Conservation (phyloP, 1,140 invertebrate genomes). For the Cydia amplana region DNA sequence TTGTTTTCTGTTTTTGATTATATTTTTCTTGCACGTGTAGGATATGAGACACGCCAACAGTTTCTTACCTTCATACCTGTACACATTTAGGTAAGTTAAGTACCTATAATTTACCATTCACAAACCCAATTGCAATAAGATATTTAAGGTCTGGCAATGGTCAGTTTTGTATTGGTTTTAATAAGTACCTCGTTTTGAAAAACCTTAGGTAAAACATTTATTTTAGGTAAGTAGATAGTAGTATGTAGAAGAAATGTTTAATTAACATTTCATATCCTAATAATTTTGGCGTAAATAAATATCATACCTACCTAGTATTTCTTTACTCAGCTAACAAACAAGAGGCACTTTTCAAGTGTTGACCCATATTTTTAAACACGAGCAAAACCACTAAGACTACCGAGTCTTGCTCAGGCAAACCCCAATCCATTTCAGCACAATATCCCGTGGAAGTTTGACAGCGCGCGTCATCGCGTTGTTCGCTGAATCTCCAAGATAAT, state of each 20-base stretch:
- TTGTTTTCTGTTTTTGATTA: background rate
- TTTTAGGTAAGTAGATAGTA: background rate
- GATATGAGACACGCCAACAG: background rate
- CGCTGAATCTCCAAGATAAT: slow-evolving; percentile 55
- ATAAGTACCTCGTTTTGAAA: no score
- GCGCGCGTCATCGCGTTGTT: slow-evolving; percentile 43
- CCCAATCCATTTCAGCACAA: slow-evolving; percentile 20
- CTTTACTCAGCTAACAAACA: background rate
- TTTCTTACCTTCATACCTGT: background rate
- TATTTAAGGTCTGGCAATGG: no score
- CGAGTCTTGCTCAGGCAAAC: background rate
- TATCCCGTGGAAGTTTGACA: slow-evolving; percentile 37
- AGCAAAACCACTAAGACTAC: no score
- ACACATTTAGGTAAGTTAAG: no score
- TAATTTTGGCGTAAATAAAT: no score
- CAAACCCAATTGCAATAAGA: no score
- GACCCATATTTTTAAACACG: background rate
- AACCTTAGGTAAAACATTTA: background rate
- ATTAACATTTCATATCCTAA: no score
- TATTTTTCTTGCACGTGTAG: background rate
- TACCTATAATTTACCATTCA: no score
- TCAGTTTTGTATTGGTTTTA: no score
- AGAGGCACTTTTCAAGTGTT: background rate
- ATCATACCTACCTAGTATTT: background rate
- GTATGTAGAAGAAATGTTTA: background rate